These are phyloP conservation scores for Tricholaema leucomelas DNA, from an alignment of 2,113 vertebrate species.

Conservation along the genomic window DNA sequence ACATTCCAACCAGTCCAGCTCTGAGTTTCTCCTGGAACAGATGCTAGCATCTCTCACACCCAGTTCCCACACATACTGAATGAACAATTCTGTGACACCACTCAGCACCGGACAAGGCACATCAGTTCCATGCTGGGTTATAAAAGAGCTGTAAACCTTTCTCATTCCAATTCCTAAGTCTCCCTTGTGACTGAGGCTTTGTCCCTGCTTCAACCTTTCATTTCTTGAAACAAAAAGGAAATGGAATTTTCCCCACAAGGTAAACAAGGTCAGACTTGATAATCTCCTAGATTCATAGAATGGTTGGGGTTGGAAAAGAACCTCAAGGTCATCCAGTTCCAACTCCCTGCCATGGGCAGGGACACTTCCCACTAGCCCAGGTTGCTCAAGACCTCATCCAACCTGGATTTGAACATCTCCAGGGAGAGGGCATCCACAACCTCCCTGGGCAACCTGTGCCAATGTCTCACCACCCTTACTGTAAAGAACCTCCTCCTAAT, in stretches of 20 bases:
- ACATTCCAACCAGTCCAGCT: background rate
- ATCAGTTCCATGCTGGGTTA: background rate
- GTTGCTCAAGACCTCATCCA: no score
- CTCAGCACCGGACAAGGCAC: background rate
- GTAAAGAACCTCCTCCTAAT: no score
- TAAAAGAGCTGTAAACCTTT: background rate
- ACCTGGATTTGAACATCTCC: no score
- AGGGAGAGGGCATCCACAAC: no score
- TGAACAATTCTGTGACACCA: background rate
- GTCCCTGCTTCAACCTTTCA: background rate
- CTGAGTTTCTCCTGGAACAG: background rate
- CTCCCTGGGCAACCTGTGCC: no score
- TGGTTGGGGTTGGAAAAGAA: no score
- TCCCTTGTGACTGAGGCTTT: background rate
- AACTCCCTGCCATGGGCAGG: no score
- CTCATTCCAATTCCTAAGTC: background rate
- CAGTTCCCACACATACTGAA: background rate
- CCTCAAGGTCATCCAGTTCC: no score
- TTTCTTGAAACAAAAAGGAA: background rate
- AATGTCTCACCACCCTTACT: no score
- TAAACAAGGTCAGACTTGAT: background rate
- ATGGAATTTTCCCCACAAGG: background rate
- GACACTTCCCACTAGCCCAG: no score
- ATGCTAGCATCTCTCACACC: background rate
- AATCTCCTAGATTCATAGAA: background rate